Percentiles rank a stretch among this genome's conserved stretches.
Conservation (phyloP, 2,888 invertebrate species). For the Drosophila quasianomalipes region DNA sequence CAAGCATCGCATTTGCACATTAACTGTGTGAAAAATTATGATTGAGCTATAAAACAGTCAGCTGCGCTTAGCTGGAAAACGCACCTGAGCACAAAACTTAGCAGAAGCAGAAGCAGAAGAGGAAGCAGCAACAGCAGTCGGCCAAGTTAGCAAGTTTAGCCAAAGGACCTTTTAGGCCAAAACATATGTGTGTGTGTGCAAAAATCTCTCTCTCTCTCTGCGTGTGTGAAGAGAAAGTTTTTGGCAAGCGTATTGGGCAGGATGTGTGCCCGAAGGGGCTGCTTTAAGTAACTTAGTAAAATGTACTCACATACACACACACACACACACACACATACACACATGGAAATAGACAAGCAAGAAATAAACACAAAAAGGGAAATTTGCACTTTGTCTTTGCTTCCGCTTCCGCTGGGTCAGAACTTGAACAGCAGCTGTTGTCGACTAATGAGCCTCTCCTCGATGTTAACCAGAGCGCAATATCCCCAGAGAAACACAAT, state of each 20-base stretch:
- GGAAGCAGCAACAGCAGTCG: background rate
- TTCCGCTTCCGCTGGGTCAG: constrained; percentile 55
- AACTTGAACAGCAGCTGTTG: constrained; percentile 46
- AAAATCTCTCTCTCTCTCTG: background rate
- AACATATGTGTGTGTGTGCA: constrained; percentile 28
- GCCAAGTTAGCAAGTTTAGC: constrained; percentile 38
- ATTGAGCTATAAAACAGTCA: constrained; percentile 82
- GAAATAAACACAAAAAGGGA: constrained; percentile 49
- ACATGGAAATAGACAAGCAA: background rate
- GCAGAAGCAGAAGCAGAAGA: background rate
- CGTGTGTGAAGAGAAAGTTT: constrained; percentile 35
- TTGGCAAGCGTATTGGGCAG: constrained; percentile 38
- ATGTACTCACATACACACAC: constrained; percentile 17
- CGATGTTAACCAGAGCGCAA: constrained; percentile 32
- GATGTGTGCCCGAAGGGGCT: constrained; percentile 34
- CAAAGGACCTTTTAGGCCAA: constrained; percentile 14
- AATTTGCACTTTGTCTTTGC: constrained; percentile 73
- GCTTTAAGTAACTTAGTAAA: constrained; percentile 56
- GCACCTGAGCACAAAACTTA: constrained; percentile 32
- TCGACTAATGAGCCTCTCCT: constrained; percentile 53
- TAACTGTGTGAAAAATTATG: constrained; percentile 82
- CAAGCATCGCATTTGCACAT: constrained; percentile 74
- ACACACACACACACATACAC: constrained; percentile 8
- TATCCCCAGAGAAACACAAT: constrained; percentile 56
- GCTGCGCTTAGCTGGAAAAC: constrained; percentile 53